Evolutionary conservation across 2,888 invertebrate genomes (phyloP), one percentile per base, ranked within the genome.

Genomic region (Salticus scenicus): DNA sequence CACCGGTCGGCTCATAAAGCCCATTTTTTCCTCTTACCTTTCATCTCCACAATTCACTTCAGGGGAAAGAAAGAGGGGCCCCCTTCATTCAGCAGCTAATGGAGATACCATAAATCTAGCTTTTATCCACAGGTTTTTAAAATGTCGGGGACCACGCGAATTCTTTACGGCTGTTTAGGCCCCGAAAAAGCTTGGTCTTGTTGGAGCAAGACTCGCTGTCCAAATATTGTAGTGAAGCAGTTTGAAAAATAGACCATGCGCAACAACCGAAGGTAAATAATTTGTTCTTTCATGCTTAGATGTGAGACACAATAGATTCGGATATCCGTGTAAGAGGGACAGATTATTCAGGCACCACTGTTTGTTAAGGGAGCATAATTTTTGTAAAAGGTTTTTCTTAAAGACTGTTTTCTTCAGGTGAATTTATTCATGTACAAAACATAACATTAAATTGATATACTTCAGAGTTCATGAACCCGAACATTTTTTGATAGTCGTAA

Each of bases 101-200:
- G 57, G 57, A 57, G 57, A 57, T 57, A 57, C 57, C 57, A 57
- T 57, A 57, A 57, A 57, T 57, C 57, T 57, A n/a, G 24, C 57
- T 57, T 57, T 57, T 7, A 47, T 47, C 2, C 24, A 4, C 57
- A 24, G 57, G 12, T 20, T 57, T 57, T 57, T 24, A 17, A 57
- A 47, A 14, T 47, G 47, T 14, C 10, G 2, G 47, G 47, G 47
- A 57, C 57, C 57, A 57, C 57, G 57, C 57, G 57, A 57, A 57
- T 57, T 57, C 57, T 57, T 57, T 17, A 57, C 57, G 57, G 57
- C 57, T 24, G 57, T 57, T 57, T 57, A 57, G 57, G 1, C 57
- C 24, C 57, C 57, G 24, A 57, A 57, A 57, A 24, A 5, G 57
- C 57, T 10, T 4, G 57, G 57, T 24, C 57, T 57, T 57, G 57